Evolutionary conservation across 2,888 invertebrate genomes (phyloP).

Genomic region (Ophion ellenae): DNA sequence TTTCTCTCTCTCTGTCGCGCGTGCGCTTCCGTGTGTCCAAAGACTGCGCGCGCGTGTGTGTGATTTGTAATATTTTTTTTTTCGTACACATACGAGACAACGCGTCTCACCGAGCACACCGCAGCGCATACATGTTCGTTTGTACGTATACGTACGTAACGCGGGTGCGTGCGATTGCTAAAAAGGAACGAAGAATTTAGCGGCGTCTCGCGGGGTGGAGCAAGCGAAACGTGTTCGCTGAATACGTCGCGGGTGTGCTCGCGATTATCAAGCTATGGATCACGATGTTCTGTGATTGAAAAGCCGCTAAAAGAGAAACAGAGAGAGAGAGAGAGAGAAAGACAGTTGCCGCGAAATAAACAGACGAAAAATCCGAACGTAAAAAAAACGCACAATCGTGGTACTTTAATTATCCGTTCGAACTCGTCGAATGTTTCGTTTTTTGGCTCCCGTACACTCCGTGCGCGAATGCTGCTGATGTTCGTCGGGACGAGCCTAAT

Average conservation of each 20-base stretch:
- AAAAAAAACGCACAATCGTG: conserved; percentile 37
- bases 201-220: conserved; percentile 35
- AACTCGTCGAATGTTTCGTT: conserved; percentile 21
- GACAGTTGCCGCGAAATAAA: conserved; percentile 14
- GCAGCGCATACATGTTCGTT: conserved; percentile 14
- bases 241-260: conserved; percentile 18
- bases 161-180: conserved; percentile 43
- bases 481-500: conserved; percentile 76
- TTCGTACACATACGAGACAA: conserved; percentile 33
- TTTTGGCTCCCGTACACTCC: conserved; percentile 5
- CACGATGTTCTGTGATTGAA: conserved; percentile 52
- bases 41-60: conserved; percentile 11
- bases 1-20: conserved; percentile 10
- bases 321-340: neutral
- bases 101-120: conserved; percentile 3
- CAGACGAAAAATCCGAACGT: neutral
- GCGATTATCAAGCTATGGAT: conserved; percentile 51
- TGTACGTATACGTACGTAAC: conserved; percentile 19
- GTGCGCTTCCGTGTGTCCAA: conserved; percentile 7
- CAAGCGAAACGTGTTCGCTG: conserved; percentile 22
- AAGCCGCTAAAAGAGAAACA: conserved; percentile 19
- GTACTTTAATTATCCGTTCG: conserved; percentile 23
- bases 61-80: conserved; percentile 23
- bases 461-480: conserved; percentile 78
- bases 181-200: conserved; percentile 46